Evolutionary conservation across 2,888 invertebrate genomes (phyloP), one percentile per base, ranked within the genome.

Genomic region (Erebia ligea): DNA sequence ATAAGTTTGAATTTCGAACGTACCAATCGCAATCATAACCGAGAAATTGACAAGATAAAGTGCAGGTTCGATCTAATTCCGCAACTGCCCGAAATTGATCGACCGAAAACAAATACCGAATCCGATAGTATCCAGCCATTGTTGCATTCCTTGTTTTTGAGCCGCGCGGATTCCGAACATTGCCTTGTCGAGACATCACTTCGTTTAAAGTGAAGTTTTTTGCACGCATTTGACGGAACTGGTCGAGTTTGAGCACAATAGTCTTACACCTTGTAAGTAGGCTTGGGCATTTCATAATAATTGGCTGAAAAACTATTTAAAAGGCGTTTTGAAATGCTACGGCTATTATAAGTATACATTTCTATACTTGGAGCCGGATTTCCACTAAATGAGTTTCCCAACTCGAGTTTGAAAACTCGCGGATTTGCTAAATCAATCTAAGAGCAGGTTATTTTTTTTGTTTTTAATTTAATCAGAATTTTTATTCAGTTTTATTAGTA

Each of bases 131-230:
- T 80, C 80, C 78, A 73, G 74, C 82, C 82, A 83, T 83, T 83
- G 82, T 82, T 82, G 70, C 77, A 83, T 83, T 81, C 82, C 81
- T 59, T 74, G 80, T 82, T 83, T 83, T 82, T 80, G 79, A 77
- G 75, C 61, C 64, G 74, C 74, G 72, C 74, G 72, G 78, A 82
- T 82, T 81, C 82, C 76, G 73, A 17, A 71, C 79, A 78, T 80
- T 70, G 76, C 74, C 56, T 67, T 71, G 75, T 77, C 77, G 74
- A 76, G 77, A 76, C 79, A 74, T 74, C 78, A 76, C 75, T 76
- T 77, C 77, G 71, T 71, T 72, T 73, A 75, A 73, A 73, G 76
- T 72, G 73, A 75, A 63, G 72, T 71, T 81, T 82, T 82, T 82
- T 82, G 78, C 76, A 68, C 76, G 74, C 77, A 77, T 76, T 79